Evolutionary conservation across 2,113 vertebrate genomes (phyloP), one percentile per base, ranked within the genome.

Genomic region (Hymenochirus boettgeri): DNA sequence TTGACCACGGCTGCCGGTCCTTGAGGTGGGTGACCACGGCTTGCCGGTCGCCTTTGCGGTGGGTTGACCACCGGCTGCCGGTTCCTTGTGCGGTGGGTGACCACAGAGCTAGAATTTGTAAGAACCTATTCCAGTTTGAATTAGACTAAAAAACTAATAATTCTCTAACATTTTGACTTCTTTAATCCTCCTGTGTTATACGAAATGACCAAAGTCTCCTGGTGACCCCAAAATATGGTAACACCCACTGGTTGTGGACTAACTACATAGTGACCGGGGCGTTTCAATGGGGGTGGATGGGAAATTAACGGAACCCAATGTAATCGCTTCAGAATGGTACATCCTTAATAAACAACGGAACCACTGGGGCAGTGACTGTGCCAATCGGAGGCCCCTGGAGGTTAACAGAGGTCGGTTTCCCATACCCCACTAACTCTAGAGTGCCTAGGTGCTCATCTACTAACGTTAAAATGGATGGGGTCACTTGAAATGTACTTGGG

Each of bases 231-330:
- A 2, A 27, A 37, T 3, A 56, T 66, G 52, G 75, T 90, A 5
- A 71, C 73, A 9, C 83, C n/a, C 89, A 1, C 73, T 92, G 10
- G 57, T 85, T 26, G 67, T 61, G 3, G 71, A 51, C 12, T 70
- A 75, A 1, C 15, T 0, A 26, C 46, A 71, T 1, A 26, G 18
- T 0, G 65, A 84, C 9, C 7, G 81, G 22, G 72, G 73, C 31
- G 62, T 84, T 12, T 48, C 75, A 62, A 74, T 90, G 71, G 88
- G 89, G 0, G 45, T 91, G 0, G 62, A 88, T 7, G 88, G 85
- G 24, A 61, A 72, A 46, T 72, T 70, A 35, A 70, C 90, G 0
- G 18, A 74, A 0, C 1, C 37, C 0, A 52, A 35, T 0, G 65
- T 65, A 11, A 69, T 88, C 61, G 26, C 59, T 0, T 60, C 62